phyloP scores from a whole-genome alignment of 2,888 invertebrate species.

The Bruchidius siliquastri region DNA sequence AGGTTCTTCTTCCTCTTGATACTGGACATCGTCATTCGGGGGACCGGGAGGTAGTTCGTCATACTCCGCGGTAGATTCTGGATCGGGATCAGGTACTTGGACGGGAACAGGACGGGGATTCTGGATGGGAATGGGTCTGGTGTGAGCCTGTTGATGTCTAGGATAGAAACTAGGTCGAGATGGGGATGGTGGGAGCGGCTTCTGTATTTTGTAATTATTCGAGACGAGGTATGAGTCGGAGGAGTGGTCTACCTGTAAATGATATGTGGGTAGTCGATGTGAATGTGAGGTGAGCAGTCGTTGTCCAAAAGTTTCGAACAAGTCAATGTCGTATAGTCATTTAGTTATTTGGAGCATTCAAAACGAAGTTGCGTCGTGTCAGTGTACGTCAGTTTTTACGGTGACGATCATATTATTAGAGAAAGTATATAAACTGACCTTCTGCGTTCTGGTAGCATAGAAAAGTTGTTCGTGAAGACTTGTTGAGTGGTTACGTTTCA shows the following conservation, averaged over 20 bases:
- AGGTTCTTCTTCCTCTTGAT: constrained; percentile 2
- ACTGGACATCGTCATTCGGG: not conserved
- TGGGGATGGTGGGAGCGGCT: not conserved
- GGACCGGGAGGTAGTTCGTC: not conserved
- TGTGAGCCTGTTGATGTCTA: not conserved
- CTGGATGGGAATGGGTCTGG: not conserved
- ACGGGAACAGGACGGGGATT: not conserved
- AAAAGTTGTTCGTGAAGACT: too few species aligned
- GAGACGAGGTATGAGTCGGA: not conserved
- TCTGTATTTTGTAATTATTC: not conserved
- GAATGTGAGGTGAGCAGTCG: not conserved
- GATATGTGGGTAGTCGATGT: not conserved
- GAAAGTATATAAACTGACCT: too few species aligned
- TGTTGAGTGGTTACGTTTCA: too few species aligned
- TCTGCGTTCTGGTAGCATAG: too few species aligned
- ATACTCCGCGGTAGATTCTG: not conserved
- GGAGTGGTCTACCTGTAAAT: not conserved
- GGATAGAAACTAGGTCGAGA: not conserved
- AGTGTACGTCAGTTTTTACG: too few species aligned
- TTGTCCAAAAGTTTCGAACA: not conserved
- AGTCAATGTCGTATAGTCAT: not conserved
- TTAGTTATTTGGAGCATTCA: too few species aligned
- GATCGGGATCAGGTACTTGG: not conserved
- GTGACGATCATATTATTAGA: too few species aligned
- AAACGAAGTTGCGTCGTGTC: too few species aligned